Evolutionary conservation across 2,113 vertebrate species (phyloP).

Genomic region (Sinocyclocheilus anshuiensis): DNA sequence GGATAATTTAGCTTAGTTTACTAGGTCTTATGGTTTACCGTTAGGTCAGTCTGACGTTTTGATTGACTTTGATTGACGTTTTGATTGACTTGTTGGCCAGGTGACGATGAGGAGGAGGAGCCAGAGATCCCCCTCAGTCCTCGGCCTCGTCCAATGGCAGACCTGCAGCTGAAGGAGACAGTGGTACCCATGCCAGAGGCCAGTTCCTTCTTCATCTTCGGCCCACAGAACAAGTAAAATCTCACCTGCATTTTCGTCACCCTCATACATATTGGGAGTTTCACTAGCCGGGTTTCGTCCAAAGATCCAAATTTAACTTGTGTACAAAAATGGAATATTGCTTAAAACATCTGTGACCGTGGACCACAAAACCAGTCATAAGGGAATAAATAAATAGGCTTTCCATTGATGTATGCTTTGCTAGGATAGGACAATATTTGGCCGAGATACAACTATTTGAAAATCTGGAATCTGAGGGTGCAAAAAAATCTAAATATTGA

Average conservation of each 20-base stretch:
- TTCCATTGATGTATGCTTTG: too few relatives aligned
- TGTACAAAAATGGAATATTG: too few relatives aligned
- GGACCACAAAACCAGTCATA: too few relatives aligned
- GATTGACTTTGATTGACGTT: not conserved
- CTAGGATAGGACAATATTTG: too few relatives aligned
- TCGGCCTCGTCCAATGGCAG: slow-evolving; percentile 88
- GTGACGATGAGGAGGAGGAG: slow-evolving; percentile 93
- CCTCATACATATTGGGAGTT: not conserved
- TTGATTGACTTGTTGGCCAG: slow-evolving; percentile 58
- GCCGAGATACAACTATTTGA: too few relatives aligned
- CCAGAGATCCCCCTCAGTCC: slow-evolving; percentile 90
- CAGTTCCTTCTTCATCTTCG: slow-evolving; percentile 93
- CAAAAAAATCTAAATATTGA: too few relatives aligned
- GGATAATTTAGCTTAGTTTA: too few relatives aligned
- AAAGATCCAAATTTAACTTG: too few relatives aligned
- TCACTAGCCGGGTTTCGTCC: too few relatives aligned
- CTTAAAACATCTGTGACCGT: too few relatives aligned
- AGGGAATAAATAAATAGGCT: too few relatives aligned
- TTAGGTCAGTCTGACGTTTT: not conserved
- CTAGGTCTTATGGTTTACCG: not conserved
- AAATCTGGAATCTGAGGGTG: too few relatives aligned
- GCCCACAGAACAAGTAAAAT: slow-evolving; percentile 89
- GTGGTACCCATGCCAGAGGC: slow-evolving; percentile 93
- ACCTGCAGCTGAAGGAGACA: slow-evolving; percentile 92
- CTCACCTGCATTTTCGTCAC: not conserved